Percentiles rank a stretch among this genome's conserved stretches.
Conservation (phyloP, 2,113 vertebrate genomes). For the Tachysurus vachellii region DNA sequence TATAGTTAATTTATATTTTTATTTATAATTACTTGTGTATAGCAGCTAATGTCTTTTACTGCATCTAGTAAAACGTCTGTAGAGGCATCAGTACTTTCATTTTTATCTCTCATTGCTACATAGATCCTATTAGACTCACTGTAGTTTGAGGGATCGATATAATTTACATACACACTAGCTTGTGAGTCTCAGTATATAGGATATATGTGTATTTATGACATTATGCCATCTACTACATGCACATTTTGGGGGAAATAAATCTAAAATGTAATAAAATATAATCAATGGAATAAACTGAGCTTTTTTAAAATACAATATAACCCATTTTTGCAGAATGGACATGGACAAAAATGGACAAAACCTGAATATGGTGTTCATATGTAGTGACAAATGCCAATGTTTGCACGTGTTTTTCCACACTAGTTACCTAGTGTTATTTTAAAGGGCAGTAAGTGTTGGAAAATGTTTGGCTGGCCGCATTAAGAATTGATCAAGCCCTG, state of each 20-base stretch:
- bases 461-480: slow-evolving; percentile 55
- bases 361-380: slow-evolving; percentile 24
- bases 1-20: too few relatives aligned
- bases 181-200: not conserved
- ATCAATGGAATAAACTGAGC: not conserved
- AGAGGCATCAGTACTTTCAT: not conserved
- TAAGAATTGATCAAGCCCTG: slow-evolving; percentile 49
- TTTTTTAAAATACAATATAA: not conserved
- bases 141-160: not conserved
- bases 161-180: not conserved
- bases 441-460: slow-evolving; percentile 55
- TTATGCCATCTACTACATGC: not conserved
- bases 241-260: not conserved
- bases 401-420: slow-evolving; percentile 21
- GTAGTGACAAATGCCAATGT: slow-evolving; percentile 30
- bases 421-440: slow-evolving; percentile 42
- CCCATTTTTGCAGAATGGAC: not conserved
- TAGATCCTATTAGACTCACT: not conserved
- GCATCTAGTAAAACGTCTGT: not conserved
- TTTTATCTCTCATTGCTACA: not conserved
- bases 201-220: not conserved
- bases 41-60: not conserved
- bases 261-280: not conserved
- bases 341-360: not conserved
- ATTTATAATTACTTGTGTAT: too few relatives aligned